Base-by-base conservation (phyloP, 2,113 vertebrate genomes). In the Tragelaphus scriptus region DNA sequence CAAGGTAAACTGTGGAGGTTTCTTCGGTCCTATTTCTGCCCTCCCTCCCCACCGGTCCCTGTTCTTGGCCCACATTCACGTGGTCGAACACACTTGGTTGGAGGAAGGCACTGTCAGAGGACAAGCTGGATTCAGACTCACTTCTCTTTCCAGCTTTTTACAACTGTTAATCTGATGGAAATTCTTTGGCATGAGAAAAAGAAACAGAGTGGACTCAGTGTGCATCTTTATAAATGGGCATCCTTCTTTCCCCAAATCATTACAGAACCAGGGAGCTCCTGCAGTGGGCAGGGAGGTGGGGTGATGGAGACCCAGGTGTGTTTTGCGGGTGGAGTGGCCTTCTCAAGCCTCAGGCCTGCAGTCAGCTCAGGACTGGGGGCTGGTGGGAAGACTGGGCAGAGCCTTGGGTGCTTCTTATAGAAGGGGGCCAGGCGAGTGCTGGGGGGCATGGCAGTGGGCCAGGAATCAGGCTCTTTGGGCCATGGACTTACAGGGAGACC, bases 1-100 rank as follows among this genome's bases (percentile, higher is more conserved):
- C 82, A 95, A 94, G 88, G 97, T 88, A 94, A 95, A 71, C 88
- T 23, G 77, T 30, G 85, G 96, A 93, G 96, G 79, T 15, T 2
- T 86, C 15, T 88, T 80, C 84, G 61, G 32, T 7, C 26, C 85
- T 55, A 1, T 95, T 98, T 93, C 49, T 2, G 79, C 94, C 77
- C 4, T n/a, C 44, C 90, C 26, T 53, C 9, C 65, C 89, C 87
- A 77, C 40, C 6, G 87, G 71, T 25, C 30, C 44, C 6, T 59
- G 15, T 0, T 21, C 82, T 53, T 84, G 94, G 92, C 44, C 86
- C 26, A 3, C 49, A 19, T 51, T 63, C 85, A 95, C 51, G 61
- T 88, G 32, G 53, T 2, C 55, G 3, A 61, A 89, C 79, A 58
- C 4, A 0, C 71, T 26, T 19, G 30, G 32, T 21, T 56, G 21